Evolutionary conservation across 2,888 invertebrate species (phyloP), one percentile per base, ranked within the genome.

Genomic region (Apodemia zela): DNA sequence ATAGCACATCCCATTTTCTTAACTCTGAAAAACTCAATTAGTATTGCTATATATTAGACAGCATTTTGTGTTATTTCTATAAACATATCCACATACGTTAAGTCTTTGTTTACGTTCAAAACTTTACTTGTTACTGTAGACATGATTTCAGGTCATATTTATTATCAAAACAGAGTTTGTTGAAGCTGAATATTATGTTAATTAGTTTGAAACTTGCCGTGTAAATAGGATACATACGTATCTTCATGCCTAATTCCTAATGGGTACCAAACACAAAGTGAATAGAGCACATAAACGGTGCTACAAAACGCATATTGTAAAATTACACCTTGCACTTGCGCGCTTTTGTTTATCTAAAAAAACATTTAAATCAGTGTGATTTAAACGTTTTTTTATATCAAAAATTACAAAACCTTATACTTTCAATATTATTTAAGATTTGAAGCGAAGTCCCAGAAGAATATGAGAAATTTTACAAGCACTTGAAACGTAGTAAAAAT

Each of bases 161-260:
- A 54, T 21, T 54, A 54, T 54, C 54, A 21, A 54, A 54, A 54
- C 54, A 54, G 54, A 54, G 54, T 13, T 54, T 25, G 54, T 21
- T 54, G 54, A 54, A 54, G 54, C 54, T 21, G 18, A 54, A 54
- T 54, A 25, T 51, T 51, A 51, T 51, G 51, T 51, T 18, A 51
- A 51, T 51, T 51, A 18, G 21, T 18, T 49, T 49, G 17, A 49
- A 49, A 49, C 49, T 49, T 18, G 3, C n/a, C 13, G 42, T 42
- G 42, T 42, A 42, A 42, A 15, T 42, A 42, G 13, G 4, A 42
- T 15, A 15, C 42, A 38, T 38, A 13, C 13, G 11, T 42, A 13
- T 42, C 42, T 42, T 42, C 4, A 42, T 4, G 42, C 42, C 0
- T 4, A 13, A 42, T 15, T 15, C 13, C 15, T 38, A 11, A 11